A percentile compares a stretch with the other conserved stretches of the same genome.
Conservation (phyloP, 1,140 invertebrate species). For the silkworm (Bombyx mori) region DNA sequence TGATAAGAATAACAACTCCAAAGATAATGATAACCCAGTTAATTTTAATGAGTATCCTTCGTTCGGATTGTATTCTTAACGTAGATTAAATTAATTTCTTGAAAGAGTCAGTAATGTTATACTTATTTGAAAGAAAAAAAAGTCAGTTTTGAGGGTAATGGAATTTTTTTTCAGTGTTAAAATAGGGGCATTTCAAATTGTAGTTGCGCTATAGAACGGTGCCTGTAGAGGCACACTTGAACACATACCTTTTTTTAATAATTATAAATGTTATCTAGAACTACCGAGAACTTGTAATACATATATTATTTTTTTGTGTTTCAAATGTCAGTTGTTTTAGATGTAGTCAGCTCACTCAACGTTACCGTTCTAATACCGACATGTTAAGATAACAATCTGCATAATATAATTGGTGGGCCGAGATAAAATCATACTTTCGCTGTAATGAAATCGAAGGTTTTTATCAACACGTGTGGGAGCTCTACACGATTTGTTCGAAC, state of each 20-base stretch:
- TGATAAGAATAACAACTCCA: conserved; percentile 44
- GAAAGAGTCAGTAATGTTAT: too few species aligned
- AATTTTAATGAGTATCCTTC: not conserved
- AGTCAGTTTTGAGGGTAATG: too few species aligned
- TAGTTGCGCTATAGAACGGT: not conserved
- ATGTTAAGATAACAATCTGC: too few species aligned
- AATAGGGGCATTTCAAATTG: not conserved
- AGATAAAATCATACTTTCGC: conserved; percentile 25
- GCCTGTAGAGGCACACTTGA: not conserved
- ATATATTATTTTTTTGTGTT: too few species aligned
- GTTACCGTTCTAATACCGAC: too few species aligned
- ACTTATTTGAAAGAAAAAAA: too few species aligned
- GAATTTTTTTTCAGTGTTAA: not conserved
- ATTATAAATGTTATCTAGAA: too few species aligned
- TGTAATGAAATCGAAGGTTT: conserved; percentile 26
- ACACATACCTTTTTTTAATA: not conserved
- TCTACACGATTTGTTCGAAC: conserved; percentile 3
- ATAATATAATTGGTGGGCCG: too few species aligned
- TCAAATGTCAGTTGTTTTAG: too few species aligned
- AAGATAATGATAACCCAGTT: conserved; percentile 1
- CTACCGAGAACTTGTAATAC: too few species aligned
- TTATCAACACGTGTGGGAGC: conserved; percentile 16
- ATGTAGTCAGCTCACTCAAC: too few species aligned
- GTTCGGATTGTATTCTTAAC: not conserved
- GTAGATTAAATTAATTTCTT: too few species aligned